A percentile compares a stretch with the other conserved stretches of the same genome.
Evolutionary conservation across 2,797 vertebrate genomes (phyloP).

Genomic region (Malacoraja senta): DNA sequence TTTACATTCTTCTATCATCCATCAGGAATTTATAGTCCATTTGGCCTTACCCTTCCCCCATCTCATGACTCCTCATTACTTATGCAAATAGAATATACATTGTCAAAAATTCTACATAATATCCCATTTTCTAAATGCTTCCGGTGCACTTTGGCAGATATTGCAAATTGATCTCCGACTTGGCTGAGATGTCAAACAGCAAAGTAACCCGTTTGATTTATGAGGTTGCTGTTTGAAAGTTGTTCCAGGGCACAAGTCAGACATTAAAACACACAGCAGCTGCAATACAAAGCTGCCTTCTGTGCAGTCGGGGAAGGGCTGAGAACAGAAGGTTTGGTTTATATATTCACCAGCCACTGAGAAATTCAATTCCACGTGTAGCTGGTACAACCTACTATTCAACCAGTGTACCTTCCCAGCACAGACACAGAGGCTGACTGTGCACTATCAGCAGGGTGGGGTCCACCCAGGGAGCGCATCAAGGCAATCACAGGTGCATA

Average conservation of each 20-base stretch:
- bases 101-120: neutral
- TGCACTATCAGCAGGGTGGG: neutral
- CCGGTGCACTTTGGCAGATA: neutral
- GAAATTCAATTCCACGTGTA: neutral
- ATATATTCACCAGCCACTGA: neutral
- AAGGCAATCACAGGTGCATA: neutral
- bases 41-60: neutral
- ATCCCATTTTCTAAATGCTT: neutral
- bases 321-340: neutral
- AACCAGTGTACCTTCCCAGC: neutral
- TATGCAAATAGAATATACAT: neutral
- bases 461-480: neutral
- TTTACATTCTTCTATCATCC: neutral
- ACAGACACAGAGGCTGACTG: neutral
- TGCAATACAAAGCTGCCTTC: neutral
- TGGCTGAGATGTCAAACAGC: neutral
- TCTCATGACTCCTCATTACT: no score
- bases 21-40: neutral
- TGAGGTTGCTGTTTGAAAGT: neutral
- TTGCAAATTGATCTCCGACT: neutral
- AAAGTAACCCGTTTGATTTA: constrained; percentile 2
- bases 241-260: neutral
- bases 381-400: neutral
- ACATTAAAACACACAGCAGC: neutral
- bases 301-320: neutral